These are phyloP conservation scores for Premnoplex brunnescens DNA, from an alignment of 2,797 vertebrate species.

Conservation along the genomic window DNA sequence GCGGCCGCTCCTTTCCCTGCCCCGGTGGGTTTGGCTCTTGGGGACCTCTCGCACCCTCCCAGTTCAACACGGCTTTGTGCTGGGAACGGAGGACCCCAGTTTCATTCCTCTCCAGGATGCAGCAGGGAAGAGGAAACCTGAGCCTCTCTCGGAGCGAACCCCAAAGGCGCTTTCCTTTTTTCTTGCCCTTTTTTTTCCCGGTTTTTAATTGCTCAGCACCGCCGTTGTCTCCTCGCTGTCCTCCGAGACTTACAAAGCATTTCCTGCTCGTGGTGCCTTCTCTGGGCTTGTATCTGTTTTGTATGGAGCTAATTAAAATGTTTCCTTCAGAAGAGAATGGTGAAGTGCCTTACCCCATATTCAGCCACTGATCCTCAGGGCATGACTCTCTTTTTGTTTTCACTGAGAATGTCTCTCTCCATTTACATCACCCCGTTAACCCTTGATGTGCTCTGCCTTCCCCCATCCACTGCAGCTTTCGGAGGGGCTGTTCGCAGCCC, in stretches of 20 bases:
- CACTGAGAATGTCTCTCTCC: constrained; percentile 61
- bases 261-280: constrained; percentile 56
- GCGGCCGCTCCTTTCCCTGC: rapidly evolving
- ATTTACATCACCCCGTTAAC: constrained; percentile 64
- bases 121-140: neutral
- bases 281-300: constrained; percentile 62
- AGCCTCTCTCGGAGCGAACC: neutral
- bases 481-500: neutral
- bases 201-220: constrained; percentile 2
- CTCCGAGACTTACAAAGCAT: constrained; percentile 62
- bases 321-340: constrained; percentile 50
- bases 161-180: neutral
- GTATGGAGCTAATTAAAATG: constrained; percentile 68
- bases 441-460: neutral
- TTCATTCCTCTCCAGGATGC: neutral
- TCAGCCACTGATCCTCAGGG: constrained; percentile 54
- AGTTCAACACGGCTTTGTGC: neutral
- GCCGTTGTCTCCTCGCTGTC: constrained; percentile 45
- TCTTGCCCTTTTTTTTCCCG: too few species aligned
- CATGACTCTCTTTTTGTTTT: constrained; percentile 65
- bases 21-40: neutral
- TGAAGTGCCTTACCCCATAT: constrained; percentile 30
- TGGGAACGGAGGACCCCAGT: rapidly evolving
- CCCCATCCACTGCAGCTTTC: neutral
- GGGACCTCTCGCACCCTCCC: neutral